Base-by-base conservation (phyloP, 2,113 vertebrate genomes). In the Pangasianodon hypophthalmus region DNA sequence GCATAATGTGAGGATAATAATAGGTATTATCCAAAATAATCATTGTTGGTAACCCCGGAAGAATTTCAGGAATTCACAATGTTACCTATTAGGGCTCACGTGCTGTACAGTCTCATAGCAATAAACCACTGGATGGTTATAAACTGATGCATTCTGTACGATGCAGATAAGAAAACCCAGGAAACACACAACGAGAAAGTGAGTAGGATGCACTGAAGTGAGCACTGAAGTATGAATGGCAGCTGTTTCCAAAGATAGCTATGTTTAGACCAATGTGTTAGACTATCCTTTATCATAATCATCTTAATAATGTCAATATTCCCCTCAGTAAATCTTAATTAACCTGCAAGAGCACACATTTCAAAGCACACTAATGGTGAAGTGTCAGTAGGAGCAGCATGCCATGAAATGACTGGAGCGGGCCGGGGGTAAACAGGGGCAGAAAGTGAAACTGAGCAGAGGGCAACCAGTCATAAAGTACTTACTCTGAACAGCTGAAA, bases 131-230 rank as follows among this genome's bases (percentile, higher is more conserved):
- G 26, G 19, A 46, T n/a, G 71, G 62, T 56, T 44, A 75, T 19
- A 67, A 67, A 50, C 24, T 58, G 60, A 81, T 58, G 41, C 56
- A 44, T 71, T 83, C 88, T 91, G 44, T 8, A 16, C 18, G 9
- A 37, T 58, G 56, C 64, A 16, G 82, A 91, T 91, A 90, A 88
- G 62, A 77, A 64, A 69, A 44, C 18, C 54, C 82, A 44, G 37
- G 32, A 83, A 75, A 56, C 26, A 13, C 52, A 82, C 24, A 48
- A 44, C 29, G 44, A 77, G 71, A 88, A 85, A 82, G 54, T 64
- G 26, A 44, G 26, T 86, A 62, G 86, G 62, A 87, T 77, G 71
- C 37, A 82, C 16, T 83, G 26, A 85, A 85, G 67, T 84, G 67
- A 89, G 87, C 44, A 13, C 13, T 56, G 16, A 56, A 52, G 13